Conservation (phyloP, 2,888 invertebrate species). For the Vesta saturnalis region DNA sequence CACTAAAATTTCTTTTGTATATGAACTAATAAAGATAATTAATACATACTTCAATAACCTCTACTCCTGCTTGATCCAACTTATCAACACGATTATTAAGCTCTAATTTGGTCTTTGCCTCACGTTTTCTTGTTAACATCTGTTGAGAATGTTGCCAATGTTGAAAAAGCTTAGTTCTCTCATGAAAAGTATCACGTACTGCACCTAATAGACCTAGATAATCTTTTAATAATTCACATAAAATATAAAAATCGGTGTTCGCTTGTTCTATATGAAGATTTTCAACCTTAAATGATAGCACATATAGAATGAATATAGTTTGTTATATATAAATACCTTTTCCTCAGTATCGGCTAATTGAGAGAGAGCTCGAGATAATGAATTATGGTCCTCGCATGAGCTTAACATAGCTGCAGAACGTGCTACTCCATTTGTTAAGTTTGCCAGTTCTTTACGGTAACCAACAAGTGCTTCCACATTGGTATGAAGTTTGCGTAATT, state of each 20-base stretch:
- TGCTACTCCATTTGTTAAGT: conserved; percentile 84
- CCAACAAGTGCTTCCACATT: conserved; percentile 89
- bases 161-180: conserved; percentile 88
- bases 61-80: conserved; percentile 85
- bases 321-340: conserved; percentile 63
- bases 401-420: conserved; percentile 90
- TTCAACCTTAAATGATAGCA: conserved; percentile 72
- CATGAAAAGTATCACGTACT: conserved; percentile 84
- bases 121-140: conserved; percentile 92
- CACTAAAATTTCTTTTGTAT: conserved; percentile 76
- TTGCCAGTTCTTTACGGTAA: conserved; percentile 85
- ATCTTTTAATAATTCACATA: conserved; percentile 95
- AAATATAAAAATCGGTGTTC: conserved; percentile 91
- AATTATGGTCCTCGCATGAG: conserved; percentile 92
- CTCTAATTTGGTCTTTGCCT: conserved; percentile 92
- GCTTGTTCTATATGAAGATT: conserved; percentile 90
- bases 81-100: conserved; percentile 90
- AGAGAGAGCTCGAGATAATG: conserved; percentile 87
- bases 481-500: conserved; percentile 85
- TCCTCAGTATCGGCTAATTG: conserved; percentile 91
- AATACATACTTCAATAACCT: conserved; percentile 85
- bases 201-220: conserved; percentile 92
- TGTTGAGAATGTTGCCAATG: conserved; percentile 98
- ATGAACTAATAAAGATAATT: conserved; percentile 6
- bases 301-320: not conserved